Conservation (phyloP, 2,888 invertebrate genomes). For the Luperina nickerlii region DNA sequence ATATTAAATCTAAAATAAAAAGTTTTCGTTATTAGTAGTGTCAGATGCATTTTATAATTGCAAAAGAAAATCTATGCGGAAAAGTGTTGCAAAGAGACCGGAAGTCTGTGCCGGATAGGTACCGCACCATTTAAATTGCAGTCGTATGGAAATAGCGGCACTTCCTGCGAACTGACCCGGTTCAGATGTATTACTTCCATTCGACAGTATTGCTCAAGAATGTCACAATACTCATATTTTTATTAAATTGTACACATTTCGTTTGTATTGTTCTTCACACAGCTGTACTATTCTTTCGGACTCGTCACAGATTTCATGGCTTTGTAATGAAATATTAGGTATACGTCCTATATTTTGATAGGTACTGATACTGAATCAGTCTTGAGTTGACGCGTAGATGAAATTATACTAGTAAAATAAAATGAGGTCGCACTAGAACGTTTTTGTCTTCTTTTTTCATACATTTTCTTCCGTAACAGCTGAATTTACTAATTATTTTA, state of each 20-base stretch:
- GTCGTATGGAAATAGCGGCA: slow-evolving; percentile 81
- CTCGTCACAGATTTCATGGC: neutral
- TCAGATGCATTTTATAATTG: slow-evolving; percentile 41
- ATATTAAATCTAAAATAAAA: neutral
- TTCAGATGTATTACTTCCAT: slow-evolving; percentile 67
- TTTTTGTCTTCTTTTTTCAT: neutral
- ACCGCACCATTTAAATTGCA: slow-evolving; percentile 81
- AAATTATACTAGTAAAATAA: neutral
- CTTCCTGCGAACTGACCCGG: slow-evolving; percentile 79
- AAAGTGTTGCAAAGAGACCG: slow-evolving; percentile 73
- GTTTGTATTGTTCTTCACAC: neutral
- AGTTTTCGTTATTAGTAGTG: neutral
- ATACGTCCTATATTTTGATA: neutral
- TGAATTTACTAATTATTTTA: neutral
- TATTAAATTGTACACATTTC: slow-evolving; percentile 21
- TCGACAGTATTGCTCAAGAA: slow-evolving; percentile 57
- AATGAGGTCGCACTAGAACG: neutral
- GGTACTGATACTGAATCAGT: neutral
- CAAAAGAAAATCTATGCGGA: slow-evolving; percentile 66
- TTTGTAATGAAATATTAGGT: neutral
- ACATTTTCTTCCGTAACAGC: neutral
- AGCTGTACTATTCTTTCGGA: slow-evolving; percentile 18
- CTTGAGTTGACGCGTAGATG: neutral
- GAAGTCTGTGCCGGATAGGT: slow-evolving; percentile 81
- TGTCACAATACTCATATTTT: slow-evolving; percentile 45